Evolutionary conservation across 2,797 vertebrate genomes (phyloP).

Genomic region (Platalea minor): DNA sequence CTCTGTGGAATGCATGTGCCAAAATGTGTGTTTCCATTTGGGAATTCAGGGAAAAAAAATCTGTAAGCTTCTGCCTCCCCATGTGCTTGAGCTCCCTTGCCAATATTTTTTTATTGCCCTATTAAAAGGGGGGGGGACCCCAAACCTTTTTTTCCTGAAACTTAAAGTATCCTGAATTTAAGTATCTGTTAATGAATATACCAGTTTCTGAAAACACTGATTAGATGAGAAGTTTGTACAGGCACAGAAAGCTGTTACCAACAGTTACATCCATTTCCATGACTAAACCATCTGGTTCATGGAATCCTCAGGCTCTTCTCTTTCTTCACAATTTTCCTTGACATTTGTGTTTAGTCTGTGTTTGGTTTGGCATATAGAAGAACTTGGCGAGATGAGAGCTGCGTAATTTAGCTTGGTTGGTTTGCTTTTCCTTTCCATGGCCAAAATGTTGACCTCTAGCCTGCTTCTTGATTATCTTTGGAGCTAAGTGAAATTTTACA

Average conservation of each 20-base stretch:
- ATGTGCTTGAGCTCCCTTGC: background rate
- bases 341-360: slow-evolving; percentile 49
- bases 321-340: slow-evolving; percentile 28
- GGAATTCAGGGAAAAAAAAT: background rate
- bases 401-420: background rate
- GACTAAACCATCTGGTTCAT: slow-evolving; percentile 33
- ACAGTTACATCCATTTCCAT: slow-evolving; percentile 28
- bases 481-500: background rate
- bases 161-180: background rate
- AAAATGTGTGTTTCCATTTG: background rate
- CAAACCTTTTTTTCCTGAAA: background rate
- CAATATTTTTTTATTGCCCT: background rate
- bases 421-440: background rate
- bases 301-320: slow-evolving; percentile 10
- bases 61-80: background rate
- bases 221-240: background rate
- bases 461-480: background rate
- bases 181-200: slow-evolving; percentile 3
- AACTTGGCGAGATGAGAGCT: background rate
- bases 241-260: slow-evolving; percentile 22
- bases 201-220: background rate
- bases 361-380: slow-evolving; percentile 23
- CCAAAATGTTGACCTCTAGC: background rate
- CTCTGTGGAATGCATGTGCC: background rate
- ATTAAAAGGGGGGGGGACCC: background rate